Evolutionary conservation across 2,797 vertebrate genomes (phyloP).

Genomic region (Lerista edwardsae): DNA sequence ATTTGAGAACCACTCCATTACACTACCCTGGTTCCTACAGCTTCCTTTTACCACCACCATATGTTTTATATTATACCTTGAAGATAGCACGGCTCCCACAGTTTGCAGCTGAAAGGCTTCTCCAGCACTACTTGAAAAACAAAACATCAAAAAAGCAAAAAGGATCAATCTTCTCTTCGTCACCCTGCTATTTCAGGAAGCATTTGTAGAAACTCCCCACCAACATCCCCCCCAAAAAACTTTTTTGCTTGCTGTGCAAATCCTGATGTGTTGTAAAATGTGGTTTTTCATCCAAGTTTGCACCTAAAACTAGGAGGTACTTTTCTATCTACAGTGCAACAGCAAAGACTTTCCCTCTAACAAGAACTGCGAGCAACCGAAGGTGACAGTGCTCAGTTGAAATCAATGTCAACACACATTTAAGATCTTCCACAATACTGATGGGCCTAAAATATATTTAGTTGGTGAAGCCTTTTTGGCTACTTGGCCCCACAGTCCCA

Average conservation of each 20-base stretch:
- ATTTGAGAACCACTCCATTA: too few relatives aligned
- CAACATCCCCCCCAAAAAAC: too few relatives aligned
- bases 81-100: not conserved
- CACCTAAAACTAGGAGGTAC: not conserved
- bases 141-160: not conserved
- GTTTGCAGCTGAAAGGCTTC: not conserved
- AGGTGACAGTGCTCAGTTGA: slow-evolving; percentile 1
- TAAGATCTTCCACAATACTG: not conserved
- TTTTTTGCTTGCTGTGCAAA: not conserved
- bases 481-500: not conserved
- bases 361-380: not conserved
- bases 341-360: not conserved
- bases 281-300: not conserved
- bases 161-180: too few relatives aligned
- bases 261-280: not conserved
- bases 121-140: not conserved
- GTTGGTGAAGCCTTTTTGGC: not conserved
- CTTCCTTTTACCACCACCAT: not conserved
- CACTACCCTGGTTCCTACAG: too few relatives aligned
- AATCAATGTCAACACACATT: not conserved
- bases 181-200: not conserved
- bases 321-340: not conserved
- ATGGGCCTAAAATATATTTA: not conserved
- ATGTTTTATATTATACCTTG: not conserved
- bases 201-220: not conserved